phyloP scores from a whole-genome alignment of 2,888 invertebrate genomes.

The Cordilura impudica region DNA sequence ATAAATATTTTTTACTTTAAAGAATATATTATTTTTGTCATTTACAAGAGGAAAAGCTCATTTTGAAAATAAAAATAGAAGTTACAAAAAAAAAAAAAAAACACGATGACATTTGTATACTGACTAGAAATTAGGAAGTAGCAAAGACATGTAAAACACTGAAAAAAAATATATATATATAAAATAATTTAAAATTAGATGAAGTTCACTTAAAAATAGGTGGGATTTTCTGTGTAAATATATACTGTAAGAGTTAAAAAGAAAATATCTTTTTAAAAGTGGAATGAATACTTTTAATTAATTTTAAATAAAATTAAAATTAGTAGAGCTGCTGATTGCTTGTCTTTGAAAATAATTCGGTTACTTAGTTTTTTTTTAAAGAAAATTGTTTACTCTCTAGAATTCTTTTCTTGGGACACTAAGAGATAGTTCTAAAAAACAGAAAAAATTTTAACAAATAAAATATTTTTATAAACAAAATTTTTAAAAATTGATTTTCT shows the following conservation, averaged over 20 bases:
- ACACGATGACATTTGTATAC: slow-evolving; percentile 46
- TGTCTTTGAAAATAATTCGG: neutral
- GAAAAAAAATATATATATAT: neutral
- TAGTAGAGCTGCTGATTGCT: neutral
- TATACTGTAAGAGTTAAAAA: neutral
- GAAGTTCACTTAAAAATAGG: slow-evolving; percentile 57
- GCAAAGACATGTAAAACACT: slow-evolving; percentile 14
- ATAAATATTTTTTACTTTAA: slow-evolving; percentile 31
- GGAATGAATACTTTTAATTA: slow-evolving; percentile 33
- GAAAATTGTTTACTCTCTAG: neutral
- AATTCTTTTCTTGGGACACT: neutral
- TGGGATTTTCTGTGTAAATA: slow-evolving; percentile 45
- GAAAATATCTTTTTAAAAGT: neutral
- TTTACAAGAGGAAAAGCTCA: slow-evolving; percentile 8
- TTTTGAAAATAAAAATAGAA: slow-evolving; percentile 9
- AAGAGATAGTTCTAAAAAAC: no score
- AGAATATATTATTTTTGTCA: slow-evolving; percentile 18
- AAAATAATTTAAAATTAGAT: slow-evolving; percentile 28
- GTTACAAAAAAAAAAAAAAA: slow-evolving; percentile 32
- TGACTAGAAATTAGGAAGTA: slow-evolving; percentile 62
- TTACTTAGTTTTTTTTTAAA: neutral
- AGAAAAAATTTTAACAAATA: no score
- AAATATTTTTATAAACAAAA: no score
- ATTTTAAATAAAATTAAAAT: neutral
- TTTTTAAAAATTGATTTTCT: no score